Base-by-base conservation (phyloP, 2,888 invertebrate genomes). In the Platynereis dumerilii region DNA sequence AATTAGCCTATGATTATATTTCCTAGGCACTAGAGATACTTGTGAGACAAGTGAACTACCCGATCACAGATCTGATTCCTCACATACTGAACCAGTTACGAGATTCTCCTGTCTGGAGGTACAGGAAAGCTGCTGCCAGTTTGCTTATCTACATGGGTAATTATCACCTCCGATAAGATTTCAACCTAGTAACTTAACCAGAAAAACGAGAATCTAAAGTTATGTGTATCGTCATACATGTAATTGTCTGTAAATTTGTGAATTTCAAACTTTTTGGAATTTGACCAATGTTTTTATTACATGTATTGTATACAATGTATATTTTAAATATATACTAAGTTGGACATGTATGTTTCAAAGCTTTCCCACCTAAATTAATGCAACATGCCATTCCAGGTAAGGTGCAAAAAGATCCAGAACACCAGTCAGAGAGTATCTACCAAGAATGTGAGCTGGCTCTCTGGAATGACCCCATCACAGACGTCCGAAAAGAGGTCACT, bases 391-490 rank as follows among this genome's bases (percentile, higher is more conserved):
- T 66, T 58, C 27, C 67, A 67, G 67, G 67, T 17, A 42, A 34
- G 29, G 72, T 69, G 15, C 63, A 76, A 69, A 75, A 75, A 2
- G 76, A 74, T 70, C 66, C 74, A 39, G 69, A 65, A 22, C 55
- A 68, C 2, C 71, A 76, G 29, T 67, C 71, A 26, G 81, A 80
- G 42, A 72, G 71, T 57, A 75, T 80, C 7, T 83, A 78, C 69
- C 69, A 69, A 27, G 65, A 78, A 12, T 69, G 82, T 42, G 79
- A 78, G 66, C 68, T 68, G 53, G 70, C 75, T 56, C 70, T 83
- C 0, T 82, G 82, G 80, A 81, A 81, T 71, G 83, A 83, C 54
- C 80, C 82, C 3, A 80, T 72, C 48, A 72, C 71, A 72, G 80
- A 79, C 60, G 82, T 83, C 1, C 67, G 81, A 22, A 64, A 77